Evolutionary conservation across 2,797 vertebrate genomes (phyloP), one percentile per base, ranked within the genome.

Genomic region (Manis pentadactyla): DNA sequence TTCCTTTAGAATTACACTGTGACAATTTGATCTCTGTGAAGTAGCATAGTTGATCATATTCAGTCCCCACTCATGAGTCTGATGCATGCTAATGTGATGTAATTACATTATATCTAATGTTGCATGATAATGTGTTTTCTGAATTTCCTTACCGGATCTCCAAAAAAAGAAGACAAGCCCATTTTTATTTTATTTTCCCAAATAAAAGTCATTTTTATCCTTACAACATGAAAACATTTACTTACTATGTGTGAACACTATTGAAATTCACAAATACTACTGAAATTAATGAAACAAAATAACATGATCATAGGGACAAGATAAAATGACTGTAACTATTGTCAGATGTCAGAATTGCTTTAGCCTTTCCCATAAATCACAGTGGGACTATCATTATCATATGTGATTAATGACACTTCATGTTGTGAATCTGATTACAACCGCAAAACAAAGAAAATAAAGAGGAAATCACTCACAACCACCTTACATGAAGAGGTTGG

Each of bases 381-480:
- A 0, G 73, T 94, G 68, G 63, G 90, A 96, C n/a, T 92, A 42
- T 96, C 92, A 96, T 98, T 96, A 95, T 97, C 85, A 63, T 87
- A 88, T 39, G 42, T 75, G 78, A 98, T 96, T 96, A 97, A 97
- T 97, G 96, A 79, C 73, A 88, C 89, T 87, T 97, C 93, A 92
- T 87, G 88, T 96, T 84, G 63, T 81, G 93, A 92, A 90, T 95
- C 85, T 97, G 93, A 98, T 97, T 96, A 91, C 64, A 96, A 83
- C 88, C 71, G 89, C 71, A 68, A 91, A 97, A 94, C 83, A 97
- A 97, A 94, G 82, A 94, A 94, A 96, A 93, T 86, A 94, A 97
- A 92, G 73, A 97, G 51, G 82, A 97, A 82, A 78, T 93, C 87
- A 89, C 68, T 97, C 81, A 66, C 27, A 79, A 96, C 91, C 86